Base-by-base conservation (phyloP, 2,797 vertebrate genomes). In the Orestias chungarensis region DNA sequence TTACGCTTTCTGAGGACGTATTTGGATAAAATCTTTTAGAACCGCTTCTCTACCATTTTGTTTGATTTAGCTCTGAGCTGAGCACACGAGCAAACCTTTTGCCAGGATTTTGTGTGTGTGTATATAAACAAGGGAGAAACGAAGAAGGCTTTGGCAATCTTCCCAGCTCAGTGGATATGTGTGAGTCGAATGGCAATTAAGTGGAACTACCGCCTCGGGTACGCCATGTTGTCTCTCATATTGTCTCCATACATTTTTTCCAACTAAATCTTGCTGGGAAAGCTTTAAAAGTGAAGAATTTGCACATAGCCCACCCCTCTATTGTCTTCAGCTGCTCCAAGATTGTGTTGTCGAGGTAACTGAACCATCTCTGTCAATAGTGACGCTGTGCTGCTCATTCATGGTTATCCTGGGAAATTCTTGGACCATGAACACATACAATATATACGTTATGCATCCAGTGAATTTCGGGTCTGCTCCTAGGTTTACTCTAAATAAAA, bases 181-280 rank as follows among this genome's bases (percentile, higher is more conserved):
- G 67, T 61, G 81, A 82, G 82, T 70, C 42, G 71, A 44, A 71
- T 73, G 57, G n/a, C 73, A 78, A 78, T 79, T 52, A 82, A 74
- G 81, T n/a, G n/a, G 59, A 70, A 47, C 1, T 9, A 14, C 65
- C 2, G 40, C 86, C 82, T 68, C 38, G 4, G 71, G 82, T 77
- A 18, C 77, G 77, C 80, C 71, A 81, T 79, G 76, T 72, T 61
- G 66, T 40, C 70, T 82, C 61, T 76, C 64, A 79, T 75, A 76
- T 71, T 64, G 68, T 40, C 68, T 85, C 66, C 52, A 44, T 33
- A 52, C 57, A 59, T 66, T 65, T 47, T 64, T 40, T 40, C 49
- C 55, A 72, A 23, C 46, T 70, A 49, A 66, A 47, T 50, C 54
- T 50, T 69, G 20, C 46, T 70, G 43, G 6, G 29, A 50, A 71